Evolutionary conservation across 2,797 vertebrate species (phyloP).

Genomic region (Sitta carolinensis): DNA sequence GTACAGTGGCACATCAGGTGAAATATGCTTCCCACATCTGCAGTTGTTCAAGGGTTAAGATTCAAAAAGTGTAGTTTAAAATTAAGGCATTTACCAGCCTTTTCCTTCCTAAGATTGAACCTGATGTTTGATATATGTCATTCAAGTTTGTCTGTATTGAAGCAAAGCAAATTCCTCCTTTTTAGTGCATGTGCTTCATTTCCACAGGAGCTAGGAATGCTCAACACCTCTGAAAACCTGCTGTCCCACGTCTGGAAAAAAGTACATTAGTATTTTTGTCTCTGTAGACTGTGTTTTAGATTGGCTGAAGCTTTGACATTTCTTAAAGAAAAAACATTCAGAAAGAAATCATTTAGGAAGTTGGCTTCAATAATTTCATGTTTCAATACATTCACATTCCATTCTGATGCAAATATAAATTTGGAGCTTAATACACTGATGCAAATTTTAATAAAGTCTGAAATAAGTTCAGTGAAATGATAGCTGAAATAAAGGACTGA

Average conservation of each 20-base stretch:
- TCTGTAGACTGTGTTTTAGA: not conserved
- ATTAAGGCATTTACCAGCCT: not conserved
- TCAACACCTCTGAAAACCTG: not conserved
- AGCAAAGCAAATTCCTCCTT: not conserved
- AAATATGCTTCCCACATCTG: not conserved
- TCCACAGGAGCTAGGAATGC: not conserved
- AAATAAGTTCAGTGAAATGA: not conserved
- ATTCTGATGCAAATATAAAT: not conserved
- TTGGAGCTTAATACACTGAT: not conserved
- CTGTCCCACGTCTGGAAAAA: not conserved
- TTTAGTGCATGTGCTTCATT: not conserved
- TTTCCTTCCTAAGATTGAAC: not conserved
- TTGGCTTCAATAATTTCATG: not conserved
- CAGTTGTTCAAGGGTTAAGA: not conserved
- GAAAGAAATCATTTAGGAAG: not conserved
- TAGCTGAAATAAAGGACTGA: not conserved
- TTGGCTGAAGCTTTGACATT: not conserved
- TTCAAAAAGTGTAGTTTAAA: not conserved
- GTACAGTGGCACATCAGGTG: not conserved
- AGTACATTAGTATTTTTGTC: not conserved
- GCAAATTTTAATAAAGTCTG: not conserved
- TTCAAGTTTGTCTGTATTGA: not conserved
- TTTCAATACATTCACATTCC: not conserved
- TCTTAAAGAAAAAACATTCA: not conserved
- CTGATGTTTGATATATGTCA: not conserved